Percentiles rank a stretch among this genome's conserved stretches.
These are phyloP conservation scores for Nannoperca australis DNA, from an alignment of 2,797 vertebrate species.

Conservation along the genomic window DNA sequence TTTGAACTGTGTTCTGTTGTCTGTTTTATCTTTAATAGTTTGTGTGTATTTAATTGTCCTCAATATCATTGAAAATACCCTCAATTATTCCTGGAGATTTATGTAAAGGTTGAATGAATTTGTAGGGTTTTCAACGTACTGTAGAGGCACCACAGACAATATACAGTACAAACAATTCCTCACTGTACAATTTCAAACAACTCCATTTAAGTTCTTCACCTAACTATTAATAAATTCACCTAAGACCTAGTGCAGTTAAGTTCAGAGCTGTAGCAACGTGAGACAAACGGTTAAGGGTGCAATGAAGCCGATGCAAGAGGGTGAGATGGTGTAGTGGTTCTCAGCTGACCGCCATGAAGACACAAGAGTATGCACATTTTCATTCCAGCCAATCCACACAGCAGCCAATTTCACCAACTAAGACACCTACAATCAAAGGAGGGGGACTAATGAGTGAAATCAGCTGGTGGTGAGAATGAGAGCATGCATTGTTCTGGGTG, in stretches of 20 bases:
- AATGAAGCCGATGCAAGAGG: conserved; percentile 1
- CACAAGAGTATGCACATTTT: not conserved
- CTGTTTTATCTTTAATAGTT: too few species aligned
- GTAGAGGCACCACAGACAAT: not conserved
- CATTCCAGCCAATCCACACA: conserved; percentile 19
- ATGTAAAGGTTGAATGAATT: too few species aligned
- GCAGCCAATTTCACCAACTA: conserved; percentile 15
- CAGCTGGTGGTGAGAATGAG: conserved; percentile 18
- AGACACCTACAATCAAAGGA: not conserved
- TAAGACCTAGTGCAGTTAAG: not conserved
- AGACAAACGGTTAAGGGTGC: conserved; percentile 17
- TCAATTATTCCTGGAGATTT: too few species aligned
- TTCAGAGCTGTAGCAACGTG: not conserved
- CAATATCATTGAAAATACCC: too few species aligned
- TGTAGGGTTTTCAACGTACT: not conserved
- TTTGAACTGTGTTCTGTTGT: too few species aligned
- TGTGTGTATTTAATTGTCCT: too few species aligned
- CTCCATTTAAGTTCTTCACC: not conserved
- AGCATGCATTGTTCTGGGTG: conserved; percentile 16
- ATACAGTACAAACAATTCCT: not conserved
- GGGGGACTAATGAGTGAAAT: conserved; percentile 25
- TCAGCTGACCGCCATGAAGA: conserved; percentile 16
- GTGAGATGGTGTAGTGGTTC: conserved; percentile 2
- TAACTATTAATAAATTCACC: not conserved
- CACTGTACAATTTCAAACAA: not conserved